A percentile compares a stretch with the other conserved stretches of the same genome.
Conservation (phyloP, 2,888 invertebrate genomes). For the Rhimphoctona megacephalus region DNA sequence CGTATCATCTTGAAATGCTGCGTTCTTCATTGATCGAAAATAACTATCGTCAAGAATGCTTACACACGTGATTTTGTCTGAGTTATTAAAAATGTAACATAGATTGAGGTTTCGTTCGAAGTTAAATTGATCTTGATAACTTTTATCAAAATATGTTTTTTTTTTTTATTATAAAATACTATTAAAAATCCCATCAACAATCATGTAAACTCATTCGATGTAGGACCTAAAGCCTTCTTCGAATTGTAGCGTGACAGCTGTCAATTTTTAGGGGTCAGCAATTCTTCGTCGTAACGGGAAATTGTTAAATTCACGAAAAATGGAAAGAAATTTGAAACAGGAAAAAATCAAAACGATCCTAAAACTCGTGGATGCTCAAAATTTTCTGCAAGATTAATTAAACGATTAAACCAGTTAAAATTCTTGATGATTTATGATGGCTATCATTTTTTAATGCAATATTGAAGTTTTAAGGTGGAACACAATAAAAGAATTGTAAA, state of each 20-base stretch:
- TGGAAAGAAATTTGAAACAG: background rate
- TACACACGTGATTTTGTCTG: constrained; percentile 7
- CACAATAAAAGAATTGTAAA: background rate
- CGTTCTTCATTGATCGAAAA: background rate
- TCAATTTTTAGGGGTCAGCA: background rate
- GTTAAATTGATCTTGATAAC: background rate
- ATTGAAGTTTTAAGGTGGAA: too few relatives aligned
- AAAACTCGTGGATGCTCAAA: background rate
- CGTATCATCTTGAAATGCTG: background rate
- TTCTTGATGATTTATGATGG: background rate
- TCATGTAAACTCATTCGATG: background rate
- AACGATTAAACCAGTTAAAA: background rate
- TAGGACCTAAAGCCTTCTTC: background rate
- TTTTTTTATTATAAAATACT: background rate
- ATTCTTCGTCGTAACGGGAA: background rate
- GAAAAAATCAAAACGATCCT: background rate
- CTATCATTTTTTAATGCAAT: background rate
- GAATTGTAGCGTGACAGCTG: background rate
- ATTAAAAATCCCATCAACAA: background rate
- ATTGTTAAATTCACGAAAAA: background rate
- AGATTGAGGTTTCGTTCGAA: constrained; percentile 4
- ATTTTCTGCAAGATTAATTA: background rate
- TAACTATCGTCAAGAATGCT: background rate
- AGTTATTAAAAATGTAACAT: constrained; percentile 32
- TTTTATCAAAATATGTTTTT: background rate